Evolutionary conservation across 35 echinoderm and acorn worm genomes (phyloP), one percentile per base, ranked within the genome.

Genomic region (Holothuria glaberrima): DNA sequence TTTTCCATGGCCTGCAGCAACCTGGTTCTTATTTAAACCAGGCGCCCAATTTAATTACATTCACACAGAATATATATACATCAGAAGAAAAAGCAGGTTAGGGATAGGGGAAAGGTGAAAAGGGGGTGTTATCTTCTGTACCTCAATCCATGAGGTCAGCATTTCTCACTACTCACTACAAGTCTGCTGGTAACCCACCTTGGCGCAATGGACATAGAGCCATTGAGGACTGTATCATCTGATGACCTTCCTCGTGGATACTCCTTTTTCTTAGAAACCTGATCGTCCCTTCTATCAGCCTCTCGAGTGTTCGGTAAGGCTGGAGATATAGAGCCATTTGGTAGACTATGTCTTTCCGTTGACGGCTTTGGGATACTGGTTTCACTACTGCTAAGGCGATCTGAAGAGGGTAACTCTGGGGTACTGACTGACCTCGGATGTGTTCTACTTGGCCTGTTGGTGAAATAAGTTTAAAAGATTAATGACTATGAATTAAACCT

Each of bases 401-500:
- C 91, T n/a, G 83, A 44, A 21, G 57, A 72, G 24, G 83, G 71
- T 52, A 95, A 71, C 75, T 95, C 94, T 6, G 94, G 94, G 61
- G 94, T 95, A 75, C 94, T 95, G 46, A 91, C 59, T 5, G 94
- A 91, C 75, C 90, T 58, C 6, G 94, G 86, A 66, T 94, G 92
- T 31, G 78, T 86, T 82, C 89, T 94, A 29, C 48, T 58, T 50
- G 9, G 52, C 80, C 80, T 84, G 80, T 0, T 9, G 13, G 19
- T 17, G 13, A 63, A 25, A 59, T 33, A 30, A 14, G 50, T 1
- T 54, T 12, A 54, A 17, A 14, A 54, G 5, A 54, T 54, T 54
- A 14, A 9, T 14, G 50, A 5, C 50, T 54, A 9, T 5, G 12
- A 9, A 54, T 54, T 17, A 54, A 5, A 5, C 50, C 16, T 54